Base-by-base conservation (phyloP, 2,888 invertebrate species). In the Lithophane ornitopus region DNA sequence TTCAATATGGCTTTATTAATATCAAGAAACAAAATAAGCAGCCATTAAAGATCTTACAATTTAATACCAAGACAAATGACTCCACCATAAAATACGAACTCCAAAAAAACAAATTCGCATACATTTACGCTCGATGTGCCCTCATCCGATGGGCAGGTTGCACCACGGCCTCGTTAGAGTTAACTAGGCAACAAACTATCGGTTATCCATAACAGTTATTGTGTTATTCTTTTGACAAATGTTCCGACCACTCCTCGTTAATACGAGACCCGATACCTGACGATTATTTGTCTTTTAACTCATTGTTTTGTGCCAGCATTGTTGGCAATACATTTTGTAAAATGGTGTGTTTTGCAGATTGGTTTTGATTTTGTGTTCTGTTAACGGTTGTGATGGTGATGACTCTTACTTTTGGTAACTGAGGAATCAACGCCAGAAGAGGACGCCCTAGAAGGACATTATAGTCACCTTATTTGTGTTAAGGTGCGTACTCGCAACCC, bases 191-290 rank as follows among this genome's bases (percentile, higher is more conserved):
- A 93, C 94, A 90, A 94, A 95, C 95, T 94, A 95, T 94, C 87
- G 94, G 95, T 94, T 95, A 96, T 96, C 94, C 94, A 95, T 96
- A 92, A 94, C 92, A 90, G 91, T 93, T 93, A 95, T 95, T 96
- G 95, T 96, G 91, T 94, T 84, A 92, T 93, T 93, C 92, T 92
- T 94, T 93, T 95, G 96, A 96, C 94, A 94, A 96, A 96, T 95
- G 94, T 87, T 85, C 78, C 71, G 87, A 89, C 90, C 92, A 87
- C 81, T 83, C 85, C 92, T 93, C 91, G 93, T 94, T 94, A 93
- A 93, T 94, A 91, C 88, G 73, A 81, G 58, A 81, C 83, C 76
- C 76, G 88, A 86, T 86, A 85, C 88, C 89, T 89, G 88, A 87
- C 90, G 91, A 90, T 91, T 91, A 92, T 91, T 92, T 90, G 89